These are phyloP conservation scores for Oncorhynchus tshawytscha DNA, from an alignment of 2,113 vertebrate genomes.

Conservation along the genomic window DNA sequence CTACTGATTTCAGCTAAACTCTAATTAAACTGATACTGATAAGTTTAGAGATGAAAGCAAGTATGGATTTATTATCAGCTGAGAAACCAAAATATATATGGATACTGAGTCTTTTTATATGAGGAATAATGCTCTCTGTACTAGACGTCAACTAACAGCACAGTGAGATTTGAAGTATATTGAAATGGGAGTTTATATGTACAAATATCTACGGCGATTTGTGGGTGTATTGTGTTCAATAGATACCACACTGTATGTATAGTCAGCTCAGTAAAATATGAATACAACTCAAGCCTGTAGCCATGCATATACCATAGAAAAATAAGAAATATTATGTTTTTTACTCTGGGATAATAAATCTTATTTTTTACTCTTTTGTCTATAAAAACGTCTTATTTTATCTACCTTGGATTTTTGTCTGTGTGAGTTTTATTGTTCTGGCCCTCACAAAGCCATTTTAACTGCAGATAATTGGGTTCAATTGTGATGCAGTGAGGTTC, in stretches of 20 bases:
- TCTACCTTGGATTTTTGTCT: slow-evolving; percentile 37
- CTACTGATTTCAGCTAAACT: slow-evolving; percentile 54
- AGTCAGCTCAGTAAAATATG: not conserved
- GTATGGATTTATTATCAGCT: slow-evolving; percentile 17
- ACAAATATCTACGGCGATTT: not conserved
- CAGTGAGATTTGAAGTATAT: not conserved
- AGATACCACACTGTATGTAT: not conserved
- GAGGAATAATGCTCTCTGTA: not conserved
- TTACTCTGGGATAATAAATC: not conserved
- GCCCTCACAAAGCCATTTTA: slow-evolving; percentile 60
- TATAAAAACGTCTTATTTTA: slow-evolving; percentile 32
- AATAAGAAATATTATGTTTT: not conserved
- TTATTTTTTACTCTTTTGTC: slow-evolving; percentile 25
- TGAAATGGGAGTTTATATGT: not conserved
- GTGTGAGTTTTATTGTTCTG: slow-evolving; percentile 38
- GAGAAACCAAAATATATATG: not conserved
- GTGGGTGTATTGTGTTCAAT: not conserved
- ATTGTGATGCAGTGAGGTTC: slow-evolving; percentile 61
- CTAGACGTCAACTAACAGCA: not conserved
- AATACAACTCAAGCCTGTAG: not conserved
- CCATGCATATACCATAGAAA: not conserved
- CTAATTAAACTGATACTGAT: slow-evolving; percentile 58
- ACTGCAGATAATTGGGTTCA: slow-evolving; percentile 70
- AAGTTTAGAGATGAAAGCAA: slow-evolving; percentile 35
- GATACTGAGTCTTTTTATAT: not conserved